Conservation (phyloP, 2,797 vertebrate genomes). For the Sebastiscus albofasciatus region DNA sequence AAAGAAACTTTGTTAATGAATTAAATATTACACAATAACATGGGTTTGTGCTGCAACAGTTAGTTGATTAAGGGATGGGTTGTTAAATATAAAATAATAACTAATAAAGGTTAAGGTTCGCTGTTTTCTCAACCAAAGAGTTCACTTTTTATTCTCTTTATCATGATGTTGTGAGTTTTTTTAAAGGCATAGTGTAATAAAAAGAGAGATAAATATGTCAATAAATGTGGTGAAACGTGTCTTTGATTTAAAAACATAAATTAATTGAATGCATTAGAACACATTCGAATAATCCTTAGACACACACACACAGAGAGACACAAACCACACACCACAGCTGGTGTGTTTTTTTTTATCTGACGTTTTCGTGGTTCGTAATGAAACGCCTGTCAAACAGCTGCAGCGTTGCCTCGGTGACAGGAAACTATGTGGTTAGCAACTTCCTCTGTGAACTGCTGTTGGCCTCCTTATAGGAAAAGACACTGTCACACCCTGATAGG, state of each 20-base stretch:
- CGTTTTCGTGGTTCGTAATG: neutral
- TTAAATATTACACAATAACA: neutral
- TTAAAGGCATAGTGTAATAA: neutral
- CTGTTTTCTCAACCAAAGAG: neutral
- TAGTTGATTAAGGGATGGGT: neutral
- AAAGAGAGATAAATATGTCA: neutral
- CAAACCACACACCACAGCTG: slow-evolving; percentile 13
- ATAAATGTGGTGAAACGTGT: neutral
- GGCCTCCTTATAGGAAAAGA: slow-evolving; percentile 11
- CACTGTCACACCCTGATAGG: slow-evolving; percentile 28
- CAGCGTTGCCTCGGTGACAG: slow-evolving; percentile 24
- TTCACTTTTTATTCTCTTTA: neutral
- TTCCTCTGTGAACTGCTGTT: slow-evolving; percentile 33
- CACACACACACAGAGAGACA: neutral
- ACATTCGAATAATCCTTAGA: neutral
- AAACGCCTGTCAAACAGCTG: slow-evolving; percentile 4
- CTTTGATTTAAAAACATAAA: neutral
- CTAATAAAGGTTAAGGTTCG: neutral
- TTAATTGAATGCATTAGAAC: neutral
- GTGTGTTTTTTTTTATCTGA: neutral
- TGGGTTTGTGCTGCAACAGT: neutral
- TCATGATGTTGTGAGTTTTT: neutral
- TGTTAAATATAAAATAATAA: neutral
- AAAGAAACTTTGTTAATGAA: neutral
- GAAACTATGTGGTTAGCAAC: slow-evolving; percentile 41